phyloP scores from a whole-genome alignment of 2,113 vertebrate genomes.

The Pimephales promelas region DNA sequence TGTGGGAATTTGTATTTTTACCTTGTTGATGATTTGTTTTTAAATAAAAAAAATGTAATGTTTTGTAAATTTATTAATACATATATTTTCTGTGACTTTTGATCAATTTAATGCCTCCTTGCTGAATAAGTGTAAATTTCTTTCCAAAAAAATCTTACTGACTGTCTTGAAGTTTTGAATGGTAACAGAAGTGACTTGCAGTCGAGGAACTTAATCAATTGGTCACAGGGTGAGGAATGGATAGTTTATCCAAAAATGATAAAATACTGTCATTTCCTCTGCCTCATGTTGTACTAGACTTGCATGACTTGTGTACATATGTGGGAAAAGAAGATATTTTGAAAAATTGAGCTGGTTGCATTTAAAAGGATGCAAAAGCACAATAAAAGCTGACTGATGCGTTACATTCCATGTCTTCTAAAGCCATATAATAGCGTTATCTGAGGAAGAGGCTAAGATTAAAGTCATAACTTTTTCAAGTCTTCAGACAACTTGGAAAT shows the following conservation, averaged over 20 bases:
- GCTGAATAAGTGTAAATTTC: background rate
- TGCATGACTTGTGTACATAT: too few species aligned
- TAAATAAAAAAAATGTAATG: background rate
- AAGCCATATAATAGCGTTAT: background rate
- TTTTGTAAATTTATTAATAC: background rate
- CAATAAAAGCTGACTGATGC: background rate
- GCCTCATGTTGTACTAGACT: too few species aligned
- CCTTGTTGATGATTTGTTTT: background rate
- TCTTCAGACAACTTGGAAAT: background rate
- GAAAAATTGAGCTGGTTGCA: background rate
- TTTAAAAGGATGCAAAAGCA: background rate
- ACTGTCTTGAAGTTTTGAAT: too few species aligned
- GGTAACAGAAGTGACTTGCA: background rate
- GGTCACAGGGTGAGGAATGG: background rate
- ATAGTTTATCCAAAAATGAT: background rate
- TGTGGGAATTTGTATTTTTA: background rate
- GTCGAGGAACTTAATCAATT: background rate
- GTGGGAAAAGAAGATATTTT: background rate
- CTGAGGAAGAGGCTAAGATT: background rate
- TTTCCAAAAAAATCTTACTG: background rate
- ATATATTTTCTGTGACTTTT: background rate
- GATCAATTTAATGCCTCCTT: background rate
- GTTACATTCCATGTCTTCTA: background rate
- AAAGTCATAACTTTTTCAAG: background rate
- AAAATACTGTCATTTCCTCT: background rate